These are phyloP conservation scores for Tetraneura akinire DNA, from an alignment of 1,140 invertebrate species.

Conservation along the genomic window DNA sequence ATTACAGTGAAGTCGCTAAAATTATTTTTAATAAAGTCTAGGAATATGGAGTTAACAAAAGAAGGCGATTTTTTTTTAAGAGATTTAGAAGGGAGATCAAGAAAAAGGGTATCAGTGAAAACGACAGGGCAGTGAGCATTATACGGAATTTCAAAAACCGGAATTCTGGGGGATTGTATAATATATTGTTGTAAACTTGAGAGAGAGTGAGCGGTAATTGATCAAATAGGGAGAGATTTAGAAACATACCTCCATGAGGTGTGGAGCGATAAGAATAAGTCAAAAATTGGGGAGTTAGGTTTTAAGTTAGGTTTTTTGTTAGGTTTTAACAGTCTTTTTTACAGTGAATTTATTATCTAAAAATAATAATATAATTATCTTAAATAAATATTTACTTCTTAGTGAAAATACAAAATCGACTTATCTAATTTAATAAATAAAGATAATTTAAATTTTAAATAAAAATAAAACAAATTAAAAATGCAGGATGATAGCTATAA, in stretches of 20 bases:
- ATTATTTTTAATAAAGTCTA: background rate
- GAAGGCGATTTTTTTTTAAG: background rate
- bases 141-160: too few species aligned
- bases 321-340: too few species aligned
- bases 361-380: too few species aligned
- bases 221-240: background rate
- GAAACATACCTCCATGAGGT: background rate
- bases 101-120: background rate
- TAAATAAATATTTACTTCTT: too few species aligned
- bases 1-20: too few species aligned
- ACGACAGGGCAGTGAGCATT: background rate
- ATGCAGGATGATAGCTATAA: too few species aligned
- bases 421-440: too few species aligned
- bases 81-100: background rate
- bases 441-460: too few species aligned
- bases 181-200: background rate
- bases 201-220: background rate
- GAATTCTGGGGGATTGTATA: background rate
- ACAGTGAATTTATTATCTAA: too few species aligned
- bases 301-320: background rate
- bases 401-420: too few species aligned
- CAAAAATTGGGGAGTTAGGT: background rate
- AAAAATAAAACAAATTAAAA: too few species aligned
- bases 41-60: background rate
- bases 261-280: background rate